These are phyloP conservation scores for Mesoclemmys tuberculata DNA, from an alignment of 2,113 vertebrate species.

Conservation along the genomic window DNA sequence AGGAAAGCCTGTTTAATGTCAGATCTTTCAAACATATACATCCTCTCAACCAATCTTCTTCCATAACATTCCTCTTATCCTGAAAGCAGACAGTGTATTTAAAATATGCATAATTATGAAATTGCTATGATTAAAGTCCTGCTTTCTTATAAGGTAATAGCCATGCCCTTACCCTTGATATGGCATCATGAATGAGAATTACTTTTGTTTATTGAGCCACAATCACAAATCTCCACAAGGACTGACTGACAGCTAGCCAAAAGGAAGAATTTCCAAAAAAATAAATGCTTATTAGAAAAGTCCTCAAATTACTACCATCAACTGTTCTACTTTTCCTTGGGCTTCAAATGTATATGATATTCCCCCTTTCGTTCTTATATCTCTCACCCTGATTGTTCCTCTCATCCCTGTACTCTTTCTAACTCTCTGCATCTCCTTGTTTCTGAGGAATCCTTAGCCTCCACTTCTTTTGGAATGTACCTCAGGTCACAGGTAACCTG, in stretches of 20 bases:
- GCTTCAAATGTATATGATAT: accelerated
- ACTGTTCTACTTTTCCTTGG: background rate
- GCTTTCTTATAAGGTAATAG: background rate
- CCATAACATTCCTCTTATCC: background rate
- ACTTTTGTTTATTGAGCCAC: background rate
- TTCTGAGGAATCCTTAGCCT: background rate
- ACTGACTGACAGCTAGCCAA: too few relatives aligned
- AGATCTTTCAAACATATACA: background rate
- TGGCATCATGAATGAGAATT: background rate
- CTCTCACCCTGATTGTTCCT: background rate
- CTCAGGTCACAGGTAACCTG: background rate
- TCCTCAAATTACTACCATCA: background rate
- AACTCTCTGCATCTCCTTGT: background rate
- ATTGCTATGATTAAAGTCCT: background rate
- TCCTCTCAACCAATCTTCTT: background rate
- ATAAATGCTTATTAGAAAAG: background rate
- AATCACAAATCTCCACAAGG: background rate
- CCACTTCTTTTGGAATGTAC: background rate
- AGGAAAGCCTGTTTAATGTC: background rate
- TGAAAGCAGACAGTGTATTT: background rate
- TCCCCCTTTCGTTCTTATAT: background rate
- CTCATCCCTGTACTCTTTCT: background rate
- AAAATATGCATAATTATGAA: background rate
- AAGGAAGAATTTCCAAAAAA: too few relatives aligned
- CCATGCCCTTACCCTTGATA: background rate